phyloP scores from a whole-genome alignment of 2,888 invertebrate genomes.

The Torymus tubicola region DNA sequence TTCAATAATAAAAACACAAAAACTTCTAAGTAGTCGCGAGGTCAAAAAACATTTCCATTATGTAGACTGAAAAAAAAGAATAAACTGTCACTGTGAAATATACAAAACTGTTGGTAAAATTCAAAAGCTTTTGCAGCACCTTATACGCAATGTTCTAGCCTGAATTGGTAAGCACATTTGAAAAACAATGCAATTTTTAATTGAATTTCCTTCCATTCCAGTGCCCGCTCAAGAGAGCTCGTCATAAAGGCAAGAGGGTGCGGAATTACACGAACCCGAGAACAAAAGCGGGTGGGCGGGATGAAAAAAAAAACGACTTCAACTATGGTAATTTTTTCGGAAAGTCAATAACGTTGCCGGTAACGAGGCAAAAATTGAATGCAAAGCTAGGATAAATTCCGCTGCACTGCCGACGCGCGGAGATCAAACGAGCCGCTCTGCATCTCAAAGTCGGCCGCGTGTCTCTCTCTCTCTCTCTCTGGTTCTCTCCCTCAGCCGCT shows the following conservation, averaged over 20 bases:
- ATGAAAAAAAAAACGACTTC: constrained; percentile 11
- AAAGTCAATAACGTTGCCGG: constrained; percentile 53
- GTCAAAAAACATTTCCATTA: too few relatives aligned
- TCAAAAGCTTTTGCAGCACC: too few relatives aligned
- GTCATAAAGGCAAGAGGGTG: constrained; percentile 27
- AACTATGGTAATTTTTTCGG: constrained; percentile 54
- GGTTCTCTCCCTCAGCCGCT: background rate
- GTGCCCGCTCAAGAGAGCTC: background rate
- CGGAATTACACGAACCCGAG: constrained; percentile 37
- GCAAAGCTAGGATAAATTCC: constrained; percentile 51
- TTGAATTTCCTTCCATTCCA: constrained; percentile 29
- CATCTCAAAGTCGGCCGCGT: constrained; percentile 61
- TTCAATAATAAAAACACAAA: too few relatives aligned
- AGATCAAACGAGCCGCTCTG: constrained; percentile 64
- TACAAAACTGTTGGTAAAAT: too few relatives aligned
- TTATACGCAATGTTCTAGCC: background rate
- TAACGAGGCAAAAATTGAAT: constrained; percentile 55
- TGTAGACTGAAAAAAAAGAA: too few relatives aligned
- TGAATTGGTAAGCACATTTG: constrained; percentile 8
- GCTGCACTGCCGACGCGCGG: background rate
- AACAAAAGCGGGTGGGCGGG: constrained; percentile 31
- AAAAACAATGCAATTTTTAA: constrained; percentile 44
- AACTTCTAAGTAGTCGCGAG: too few relatives aligned
- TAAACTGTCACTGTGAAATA: too few relatives aligned
- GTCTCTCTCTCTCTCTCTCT: constrained; percentile 23